These are phyloP conservation scores for Characodon lateralis DNA, from an alignment of 2,797 vertebrate genomes.

Conservation along the genomic window DNA sequence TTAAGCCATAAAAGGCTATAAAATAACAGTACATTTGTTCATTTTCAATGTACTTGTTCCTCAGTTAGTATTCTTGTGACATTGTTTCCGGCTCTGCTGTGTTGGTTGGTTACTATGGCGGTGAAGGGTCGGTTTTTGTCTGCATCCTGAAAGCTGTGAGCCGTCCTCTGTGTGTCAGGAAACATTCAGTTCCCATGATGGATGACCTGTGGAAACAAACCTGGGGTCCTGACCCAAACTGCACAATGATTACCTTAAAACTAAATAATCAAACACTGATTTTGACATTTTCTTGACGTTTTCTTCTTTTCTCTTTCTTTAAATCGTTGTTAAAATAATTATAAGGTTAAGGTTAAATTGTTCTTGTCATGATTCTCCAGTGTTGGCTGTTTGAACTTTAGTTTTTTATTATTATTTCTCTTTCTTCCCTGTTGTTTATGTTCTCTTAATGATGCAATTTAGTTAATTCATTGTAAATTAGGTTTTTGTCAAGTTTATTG, in stretches of 20 bases:
- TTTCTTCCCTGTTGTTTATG: no score
- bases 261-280: conserved; percentile 52
- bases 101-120: conserved; percentile 52
- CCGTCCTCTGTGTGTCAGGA: conserved; percentile 55
- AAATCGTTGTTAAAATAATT: not conserved
- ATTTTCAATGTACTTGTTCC: conserved; percentile 1
- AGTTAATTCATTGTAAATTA: no score
- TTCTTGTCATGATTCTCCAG: no score
- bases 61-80: conserved; percentile 42
- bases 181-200: conserved; percentile 54
- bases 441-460: no score
- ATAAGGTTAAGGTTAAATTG: no score
- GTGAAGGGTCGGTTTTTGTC: conserved; percentile 15
- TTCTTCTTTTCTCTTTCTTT: not conserved
- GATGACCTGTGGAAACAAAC: conserved; percentile 60
- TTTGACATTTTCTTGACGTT: conserved; percentile 15
- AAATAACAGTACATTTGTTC: not conserved
- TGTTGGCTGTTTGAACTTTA: no score
- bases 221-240: conserved; percentile 40
- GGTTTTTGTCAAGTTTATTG: no score
- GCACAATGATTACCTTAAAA: conserved; percentile 65
- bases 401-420: no score
- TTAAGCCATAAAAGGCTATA: not conserved
- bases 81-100: conserved; percentile 11
- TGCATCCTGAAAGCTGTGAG: conserved; percentile 44